Evolutionary conservation across 2,888 invertebrate genomes (phyloP).

Genomic region (Eugnorisma glareosa): DNA sequence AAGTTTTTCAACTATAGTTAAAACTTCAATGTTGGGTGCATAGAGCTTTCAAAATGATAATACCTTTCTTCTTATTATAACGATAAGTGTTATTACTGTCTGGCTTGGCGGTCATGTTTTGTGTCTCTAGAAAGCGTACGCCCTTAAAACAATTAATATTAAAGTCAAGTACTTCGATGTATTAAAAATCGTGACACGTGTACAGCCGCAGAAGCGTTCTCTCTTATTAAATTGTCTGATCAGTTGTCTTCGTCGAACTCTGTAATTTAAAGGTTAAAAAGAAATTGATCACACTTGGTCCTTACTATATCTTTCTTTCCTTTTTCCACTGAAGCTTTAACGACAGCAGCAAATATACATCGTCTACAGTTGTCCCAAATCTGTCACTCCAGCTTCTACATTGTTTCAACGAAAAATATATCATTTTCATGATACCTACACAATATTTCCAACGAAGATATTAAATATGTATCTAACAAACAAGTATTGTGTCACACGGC

Average conservation of each 20-base stretch:
- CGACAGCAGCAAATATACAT: background rate
- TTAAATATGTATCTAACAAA: conserved; percentile 59
- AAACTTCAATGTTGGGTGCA: conserved; percentile 23
- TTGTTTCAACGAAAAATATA: conserved; percentile 34
- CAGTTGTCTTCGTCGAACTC: background rate
- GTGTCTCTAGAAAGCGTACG: background rate
- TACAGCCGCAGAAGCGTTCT: background rate
- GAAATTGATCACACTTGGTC: background rate
- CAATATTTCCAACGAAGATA: conserved; percentile 40
- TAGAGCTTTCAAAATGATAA: conserved; percentile 5
- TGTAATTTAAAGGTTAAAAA: background rate
- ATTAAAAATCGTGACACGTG: background rate
- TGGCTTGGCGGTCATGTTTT: conserved; percentile 1
- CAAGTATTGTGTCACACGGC: conserved; percentile 47
- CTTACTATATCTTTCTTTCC: background rate
- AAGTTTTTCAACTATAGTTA: conserved; percentile 15
- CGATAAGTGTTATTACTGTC: conserved; percentile 32
- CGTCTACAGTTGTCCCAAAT: conserved; percentile 11
- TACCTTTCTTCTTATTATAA: conserved; percentile 15
- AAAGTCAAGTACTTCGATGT: background rate
- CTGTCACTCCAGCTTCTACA: conserved; percentile 1
- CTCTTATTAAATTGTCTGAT: background rate
- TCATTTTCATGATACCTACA: conserved; percentile 19
- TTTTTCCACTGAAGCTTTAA: background rate
- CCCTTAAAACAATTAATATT: background rate